These are phyloP conservation scores for Dunckerocampus dactyliophorus DNA, from an alignment of 2,113 vertebrate genomes.

Conservation along the genomic window DNA sequence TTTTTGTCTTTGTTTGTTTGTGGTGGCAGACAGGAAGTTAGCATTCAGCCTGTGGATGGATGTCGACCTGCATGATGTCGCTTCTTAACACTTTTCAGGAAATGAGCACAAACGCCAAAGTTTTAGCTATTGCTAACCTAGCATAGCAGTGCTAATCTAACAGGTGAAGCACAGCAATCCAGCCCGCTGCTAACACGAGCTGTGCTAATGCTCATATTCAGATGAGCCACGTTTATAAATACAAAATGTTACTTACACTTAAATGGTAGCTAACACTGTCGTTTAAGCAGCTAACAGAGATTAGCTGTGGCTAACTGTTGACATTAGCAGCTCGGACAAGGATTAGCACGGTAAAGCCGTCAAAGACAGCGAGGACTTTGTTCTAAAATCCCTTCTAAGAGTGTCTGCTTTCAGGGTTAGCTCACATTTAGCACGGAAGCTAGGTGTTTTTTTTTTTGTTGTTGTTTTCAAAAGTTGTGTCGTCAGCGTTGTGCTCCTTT, in stretches of 20 bases:
- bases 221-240: too few species aligned
- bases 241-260: not conserved
- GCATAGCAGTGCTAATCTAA: not conserved
- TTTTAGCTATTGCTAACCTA: not conserved
- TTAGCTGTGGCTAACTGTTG: not conserved
- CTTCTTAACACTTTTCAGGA: constrained; percentile 37
- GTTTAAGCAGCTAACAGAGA: not conserved
- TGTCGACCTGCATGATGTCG: constrained; percentile 27
- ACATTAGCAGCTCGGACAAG: not conserved
- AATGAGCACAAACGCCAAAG: constrained; percentile 14
- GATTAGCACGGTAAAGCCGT: too few species aligned
- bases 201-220: not conserved
- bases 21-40: not conserved
- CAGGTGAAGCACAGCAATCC: too few species aligned
- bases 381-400: too few species aligned
- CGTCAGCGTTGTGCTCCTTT: constrained; percentile 25
- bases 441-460: not conserved
- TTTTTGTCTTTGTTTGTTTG: not conserved
- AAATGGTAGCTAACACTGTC: not conserved
- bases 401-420: not conserved
- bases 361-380: too few species aligned
- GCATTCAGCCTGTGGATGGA: constrained; percentile 4
- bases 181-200: not conserved
- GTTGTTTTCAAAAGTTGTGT: too few species aligned
- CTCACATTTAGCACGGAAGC: not conserved